phyloP scores from a whole-genome alignment of 2,797 vertebrate species.

The Lindbergichthys nudifrons region DNA sequence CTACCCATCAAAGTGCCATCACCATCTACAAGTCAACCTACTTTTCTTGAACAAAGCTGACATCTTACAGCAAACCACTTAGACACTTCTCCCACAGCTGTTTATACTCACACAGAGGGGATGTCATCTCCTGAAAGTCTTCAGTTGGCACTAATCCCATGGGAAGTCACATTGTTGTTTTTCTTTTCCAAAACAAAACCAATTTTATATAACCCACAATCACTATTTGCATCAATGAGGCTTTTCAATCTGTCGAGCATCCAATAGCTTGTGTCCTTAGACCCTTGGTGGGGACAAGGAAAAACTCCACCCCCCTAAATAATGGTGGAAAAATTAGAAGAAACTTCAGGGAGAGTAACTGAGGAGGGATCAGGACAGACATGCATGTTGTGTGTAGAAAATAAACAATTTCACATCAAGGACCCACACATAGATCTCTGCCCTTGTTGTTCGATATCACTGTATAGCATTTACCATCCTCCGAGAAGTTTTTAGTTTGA shows the following conservation, averaged over 20 bases:
- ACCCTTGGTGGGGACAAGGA: too few relatives aligned
- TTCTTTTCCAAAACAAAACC: too few relatives aligned
- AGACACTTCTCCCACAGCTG: conserved; percentile 60
- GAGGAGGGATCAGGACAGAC: too few relatives aligned
- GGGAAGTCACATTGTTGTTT: conserved; percentile 24
- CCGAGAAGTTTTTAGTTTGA: conserved; percentile 23
- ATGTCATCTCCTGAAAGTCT: conserved; percentile 53
- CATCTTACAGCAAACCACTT: conserved; percentile 62
- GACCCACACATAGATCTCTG: conserved; percentile 11
- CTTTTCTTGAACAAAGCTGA: conserved; percentile 65
- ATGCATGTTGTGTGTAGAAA: too few relatives aligned
- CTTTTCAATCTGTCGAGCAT: too few relatives aligned
- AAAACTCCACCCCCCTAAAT: too few relatives aligned
- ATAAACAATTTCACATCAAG: conserved; percentile 1
- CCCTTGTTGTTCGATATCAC: not conserved
- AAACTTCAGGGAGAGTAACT: too few relatives aligned
- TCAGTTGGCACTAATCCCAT: conserved; percentile 32
- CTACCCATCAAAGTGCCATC: conserved; percentile 47
- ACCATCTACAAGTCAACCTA: conserved; percentile 54
- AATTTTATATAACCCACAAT: too few relatives aligned
- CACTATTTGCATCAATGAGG: too few relatives aligned
- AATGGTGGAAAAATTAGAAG: too few relatives aligned
- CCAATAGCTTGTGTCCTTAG: too few relatives aligned
- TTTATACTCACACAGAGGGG: conserved; percentile 56
- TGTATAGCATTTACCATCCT: not conserved